phyloP scores from a whole-genome alignment of 2,113 vertebrate species.

The Chlorodrepanis virens region DNA sequence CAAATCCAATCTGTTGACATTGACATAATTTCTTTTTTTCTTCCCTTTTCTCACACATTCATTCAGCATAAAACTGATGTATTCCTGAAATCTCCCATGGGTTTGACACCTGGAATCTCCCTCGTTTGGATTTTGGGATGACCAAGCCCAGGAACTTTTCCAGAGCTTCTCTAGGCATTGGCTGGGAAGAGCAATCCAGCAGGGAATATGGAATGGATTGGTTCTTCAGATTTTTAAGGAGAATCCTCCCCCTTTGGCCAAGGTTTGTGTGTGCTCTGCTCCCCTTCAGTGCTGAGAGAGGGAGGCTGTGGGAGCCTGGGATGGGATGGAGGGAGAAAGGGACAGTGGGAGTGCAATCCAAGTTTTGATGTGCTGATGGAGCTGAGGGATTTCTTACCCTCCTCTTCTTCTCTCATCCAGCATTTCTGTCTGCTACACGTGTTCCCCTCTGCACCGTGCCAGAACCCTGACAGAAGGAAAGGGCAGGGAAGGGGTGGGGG shows the following conservation, averaged over 20 bases:
- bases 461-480: not conserved
- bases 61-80: accelerated
- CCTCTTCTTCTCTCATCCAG: not conserved
- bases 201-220: not conserved
- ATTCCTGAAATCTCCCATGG: not conserved
- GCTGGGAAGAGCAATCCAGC: not conserved
- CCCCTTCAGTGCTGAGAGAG: accelerated
- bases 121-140: not conserved
- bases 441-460: not conserved
- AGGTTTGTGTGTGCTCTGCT: not conserved
- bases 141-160: not conserved
- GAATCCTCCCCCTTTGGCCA: not conserved
- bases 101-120: not conserved
- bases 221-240: not conserved
- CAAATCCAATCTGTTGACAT: not conserved
- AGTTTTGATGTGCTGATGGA: accelerated
- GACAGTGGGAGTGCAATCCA: not conserved
- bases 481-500: not conserved
- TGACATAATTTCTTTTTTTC: not conserved
- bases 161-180: not conserved
- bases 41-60: not conserved
- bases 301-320: not conserved
- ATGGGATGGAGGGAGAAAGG: not conserved
- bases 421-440: not conserved
- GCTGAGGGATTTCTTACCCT: not conserved